phyloP scores from a whole-genome alignment of 2,113 vertebrate species.

The Pseudois nayaur region DNA sequence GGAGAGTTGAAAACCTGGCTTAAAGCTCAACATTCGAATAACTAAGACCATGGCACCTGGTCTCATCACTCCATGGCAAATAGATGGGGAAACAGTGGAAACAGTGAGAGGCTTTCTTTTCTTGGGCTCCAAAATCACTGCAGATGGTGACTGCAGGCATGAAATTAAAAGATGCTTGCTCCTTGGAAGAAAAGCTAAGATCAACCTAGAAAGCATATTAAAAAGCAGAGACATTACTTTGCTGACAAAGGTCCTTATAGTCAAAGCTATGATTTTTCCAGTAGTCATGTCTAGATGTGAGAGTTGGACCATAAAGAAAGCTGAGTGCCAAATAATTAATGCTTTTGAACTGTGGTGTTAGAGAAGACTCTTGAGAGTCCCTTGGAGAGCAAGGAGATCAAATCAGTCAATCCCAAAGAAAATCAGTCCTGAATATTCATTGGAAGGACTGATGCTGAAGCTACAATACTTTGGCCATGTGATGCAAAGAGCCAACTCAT shows the following conservation, averaged over 20 bases:
- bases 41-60: neutral
- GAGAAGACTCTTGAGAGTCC: neutral
- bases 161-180: neutral
- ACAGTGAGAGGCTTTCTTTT: neutral
- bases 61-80: neutral
- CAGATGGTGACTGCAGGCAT: neutral
- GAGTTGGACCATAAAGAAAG: neutral
- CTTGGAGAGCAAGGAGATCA: neutral
- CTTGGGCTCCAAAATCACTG: neutral
- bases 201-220: neutral
- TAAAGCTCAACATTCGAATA: neutral
- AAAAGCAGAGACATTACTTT: neutral
- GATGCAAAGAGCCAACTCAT: neutral
- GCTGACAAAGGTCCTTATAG: neutral
- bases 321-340: neutral
- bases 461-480: neutral
- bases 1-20: neutral
- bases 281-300: neutral
- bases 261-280: neutral
- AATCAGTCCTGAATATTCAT: neutral
- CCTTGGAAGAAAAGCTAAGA: neutral
- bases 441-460: neutral
- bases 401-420: neutral
- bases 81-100: neutral
- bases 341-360: neutral